Evolutionary conservation across 2,888 invertebrate species (phyloP).

Genomic region (Cryptophagus acutangulus): DNA sequence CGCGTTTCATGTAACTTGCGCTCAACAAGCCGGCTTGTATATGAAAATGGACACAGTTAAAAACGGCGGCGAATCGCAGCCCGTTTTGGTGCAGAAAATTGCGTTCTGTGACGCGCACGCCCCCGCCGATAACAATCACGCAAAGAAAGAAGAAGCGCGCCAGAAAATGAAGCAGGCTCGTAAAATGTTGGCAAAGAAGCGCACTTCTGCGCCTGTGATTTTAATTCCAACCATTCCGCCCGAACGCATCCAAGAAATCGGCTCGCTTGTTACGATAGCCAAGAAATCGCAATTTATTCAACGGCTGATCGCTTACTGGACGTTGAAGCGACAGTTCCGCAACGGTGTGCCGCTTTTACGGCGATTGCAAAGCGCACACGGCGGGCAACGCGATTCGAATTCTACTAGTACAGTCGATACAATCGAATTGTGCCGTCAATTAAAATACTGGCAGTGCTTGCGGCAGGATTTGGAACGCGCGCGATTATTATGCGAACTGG

Average conservation of each 20-base stretch:
- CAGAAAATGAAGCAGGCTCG: slow-evolving; percentile 85
- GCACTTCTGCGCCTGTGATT: slow-evolving; percentile 85
- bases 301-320: slow-evolving; percentile 93
- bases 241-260: slow-evolving; percentile 82
- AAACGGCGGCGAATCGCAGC: slow-evolving; percentile 51
- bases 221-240: slow-evolving; percentile 90
- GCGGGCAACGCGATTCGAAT: slow-evolving; percentile 39
- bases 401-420: slow-evolving; percentile 54
- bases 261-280: slow-evolving; percentile 64
- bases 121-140: slow-evolving; percentile 56
- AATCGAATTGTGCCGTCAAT: slow-evolving; percentile 73
- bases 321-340: slow-evolving; percentile 86
- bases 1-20: slow-evolving; percentile 99
- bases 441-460: slow-evolving; percentile 91
- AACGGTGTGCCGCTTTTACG: slow-evolving; percentile 93
- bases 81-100: slow-evolving; percentile 87
- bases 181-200: slow-evolving; percentile 81
- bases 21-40: slow-evolving; percentile 89
- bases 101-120: slow-evolving; percentile 96
- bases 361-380: slow-evolving; percentile 64
- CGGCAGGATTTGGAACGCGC: slow-evolving; percentile 93
- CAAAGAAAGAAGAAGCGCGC: slow-evolving; percentile 61
- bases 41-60: slow-evolving; percentile 96
- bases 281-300: slow-evolving; percentile 83
- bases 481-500: slow-evolving; percentile 82